Base-by-base conservation (phyloP, 2,888 invertebrate species). In the Drosophila paranaensis region DNA sequence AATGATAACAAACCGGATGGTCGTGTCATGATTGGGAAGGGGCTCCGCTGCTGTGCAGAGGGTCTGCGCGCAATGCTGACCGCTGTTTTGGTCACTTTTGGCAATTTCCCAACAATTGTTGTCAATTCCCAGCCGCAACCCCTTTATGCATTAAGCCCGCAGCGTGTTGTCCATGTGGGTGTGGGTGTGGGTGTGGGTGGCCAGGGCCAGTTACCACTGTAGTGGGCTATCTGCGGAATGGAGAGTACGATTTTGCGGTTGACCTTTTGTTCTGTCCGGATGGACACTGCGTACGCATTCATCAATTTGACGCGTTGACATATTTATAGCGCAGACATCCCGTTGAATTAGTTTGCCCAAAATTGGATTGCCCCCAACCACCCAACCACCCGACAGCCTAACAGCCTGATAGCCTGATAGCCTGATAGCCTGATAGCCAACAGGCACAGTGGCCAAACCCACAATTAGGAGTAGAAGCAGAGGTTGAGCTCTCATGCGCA, bases 51-150 rank as follows among this genome's bases (percentile, higher is more conserved):
- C n/a, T 54, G 25, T 39, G 54, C 3, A 6, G 27, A 35, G 54
- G 54, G 14, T 37, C 35, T 25, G 51, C 55, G 55, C 83, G 77
- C 71, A 87, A 76, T 71, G 72, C 79, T 83, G 79, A 76, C 78
- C 80, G 74, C 77, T 80, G 80, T 77, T 85, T 77, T 86, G 89
- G 88, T 89, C 90, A 89, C 83, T 90, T 89, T 83, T 88, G 88
- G 82, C 80, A 88, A 89, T 89, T 83, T 88, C 75, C 82, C 66
- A 65, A 61, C 81, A 86, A 89, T 81, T 79, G 48, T 48, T 76
- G 74, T 71, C 82, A 83, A 83, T 83, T 75, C 72, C 64, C 68
- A 71, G 54, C 50, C 56, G 61, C 74, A 67, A 67, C 83, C 84
- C 71, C 68, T 73, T 54, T 55, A 62, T 67, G 51, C 62, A 64